These are phyloP conservation scores for Drosophila prostipennis DNA, from an alignment of 2,888 invertebrate species.

Conservation along the genomic window DNA sequence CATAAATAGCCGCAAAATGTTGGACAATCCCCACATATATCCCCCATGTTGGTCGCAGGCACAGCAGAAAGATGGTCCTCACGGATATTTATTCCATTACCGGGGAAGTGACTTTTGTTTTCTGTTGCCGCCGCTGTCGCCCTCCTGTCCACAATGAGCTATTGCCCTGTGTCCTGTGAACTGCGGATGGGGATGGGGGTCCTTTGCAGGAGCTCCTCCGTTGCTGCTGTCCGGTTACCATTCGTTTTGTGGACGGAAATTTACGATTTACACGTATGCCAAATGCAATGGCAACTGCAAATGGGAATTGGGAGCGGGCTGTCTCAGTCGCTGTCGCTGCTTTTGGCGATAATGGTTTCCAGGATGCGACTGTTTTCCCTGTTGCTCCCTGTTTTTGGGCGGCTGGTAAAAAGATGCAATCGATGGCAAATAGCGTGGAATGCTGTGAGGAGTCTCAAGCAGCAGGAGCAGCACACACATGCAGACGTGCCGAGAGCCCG, in stretches of 20 bases:
- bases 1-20: slow-evolving; percentile 48
- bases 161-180: slow-evolving; percentile 29
- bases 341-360: slow-evolving; percentile 67
- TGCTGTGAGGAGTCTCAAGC: slow-evolving; percentile 45
- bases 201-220: neutral
- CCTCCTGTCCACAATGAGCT: slow-evolving; percentile 36
- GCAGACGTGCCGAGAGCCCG: slow-evolving; percentile 48
- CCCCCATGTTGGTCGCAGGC: neutral
- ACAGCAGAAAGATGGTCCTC: slow-evolving; percentile 30
- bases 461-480: slow-evolving; percentile 51
- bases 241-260: slow-evolving; percentile 71
- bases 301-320: slow-evolving; percentile 40
- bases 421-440: slow-evolving; percentile 47
- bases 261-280: slow-evolving; percentile 79
- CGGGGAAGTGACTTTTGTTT: slow-evolving; percentile 47
- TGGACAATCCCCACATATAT: slow-evolving; percentile 33
- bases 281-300: slow-evolving; percentile 62
- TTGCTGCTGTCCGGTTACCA: slow-evolving; percentile 32
- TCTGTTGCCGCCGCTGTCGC: slow-evolving; percentile 29
- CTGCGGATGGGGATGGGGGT: neutral
- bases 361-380: slow-evolving; percentile 36
- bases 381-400: slow-evolving; percentile 10
- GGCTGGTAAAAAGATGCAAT: slow-evolving; percentile 21
- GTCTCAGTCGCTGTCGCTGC: slow-evolving; percentile 16
- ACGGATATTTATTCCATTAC: slow-evolving; percentile 47